Base-by-base conservation (phyloP, 2,113 vertebrate species). In the Malurus cyaneus region DNA sequence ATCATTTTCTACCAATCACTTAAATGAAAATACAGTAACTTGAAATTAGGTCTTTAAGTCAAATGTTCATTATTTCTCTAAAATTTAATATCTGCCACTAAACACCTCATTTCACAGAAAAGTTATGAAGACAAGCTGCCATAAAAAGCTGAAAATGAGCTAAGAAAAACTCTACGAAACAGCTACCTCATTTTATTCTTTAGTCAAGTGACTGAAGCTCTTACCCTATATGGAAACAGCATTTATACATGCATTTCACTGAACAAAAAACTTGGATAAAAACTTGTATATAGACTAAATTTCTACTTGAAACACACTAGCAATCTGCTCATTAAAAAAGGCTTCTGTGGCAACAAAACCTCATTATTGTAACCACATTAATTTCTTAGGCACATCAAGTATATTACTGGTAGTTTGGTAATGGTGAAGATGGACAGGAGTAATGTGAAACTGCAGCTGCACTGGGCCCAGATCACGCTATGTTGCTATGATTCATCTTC, bases 341-440 rank as follows among this genome's bases (percentile, higher is more conserved):
- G 5, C 65, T 86, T 93, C 86, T 80, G n/a, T 60, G 31, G 41
- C 44, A 93, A 86, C 24, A 86, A 65, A 91, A 24, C 11, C 11
- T 14, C 7, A 29, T 47, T 53, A 29, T 19, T 47, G 46, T 72
- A 77, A 64, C 14, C 3, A 31, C 23, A 31, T 54, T 62, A 0
- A 64, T 83, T 80, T 82, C 24, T 36, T 34, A 79, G 53, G 31
- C 39, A 81, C 0, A 0, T 49, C 60, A 92, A 70, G 11, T 29
- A 15, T 39, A 47, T 23, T 50, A 41, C 19, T 50, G 50, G 11
- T 36, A 50, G 28, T 53, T 81, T 52, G 61, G 23, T 70, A 70
- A 57, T 7, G 28, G 28, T 74, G 52, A 47, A 90, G 52, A 74
- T 9, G 18, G 18, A 65, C 3, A 9, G 20, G 7, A 84, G 21